These are phyloP conservation scores for Ethmia dodecea DNA, from an alignment of 2,888 invertebrate genomes.

Conservation along the genomic window DNA sequence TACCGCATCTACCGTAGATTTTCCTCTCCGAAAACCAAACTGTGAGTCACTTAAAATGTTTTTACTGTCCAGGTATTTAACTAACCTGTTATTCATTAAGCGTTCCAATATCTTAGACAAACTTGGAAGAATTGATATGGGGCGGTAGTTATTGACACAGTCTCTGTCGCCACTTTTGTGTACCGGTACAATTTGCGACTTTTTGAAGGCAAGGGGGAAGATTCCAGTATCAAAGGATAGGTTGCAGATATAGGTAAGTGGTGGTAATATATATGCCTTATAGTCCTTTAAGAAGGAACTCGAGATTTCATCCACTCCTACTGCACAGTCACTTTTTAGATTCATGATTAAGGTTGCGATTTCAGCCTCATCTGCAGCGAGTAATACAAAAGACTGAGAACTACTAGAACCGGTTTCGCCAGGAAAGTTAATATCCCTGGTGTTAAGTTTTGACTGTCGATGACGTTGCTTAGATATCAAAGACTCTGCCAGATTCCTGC, in stretches of 20 bases:
- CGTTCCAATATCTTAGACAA: not conserved
- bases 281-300: not conserved
- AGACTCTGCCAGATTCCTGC: constrained; percentile 6
- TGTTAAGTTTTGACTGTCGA: too few relatives aligned
- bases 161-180: not conserved
- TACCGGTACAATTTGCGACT: not conserved
- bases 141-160: constrained; percentile 1
- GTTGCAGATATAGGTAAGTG: not conserved
- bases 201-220: not conserved
- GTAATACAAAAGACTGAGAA: not conserved
- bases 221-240: not conserved
- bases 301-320: not conserved
- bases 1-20: not conserved
- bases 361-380: not conserved
- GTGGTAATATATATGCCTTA: not conserved
- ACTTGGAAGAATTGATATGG: too few relatives aligned
- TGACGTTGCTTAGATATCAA: not conserved
- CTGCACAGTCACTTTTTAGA: not conserved
- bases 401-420: too few relatives aligned
- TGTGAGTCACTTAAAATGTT: not conserved
- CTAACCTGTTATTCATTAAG: not conserved
- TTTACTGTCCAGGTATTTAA: not conserved
- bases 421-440: too few relatives aligned
- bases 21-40: not conserved
- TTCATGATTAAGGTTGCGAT: not conserved